Evolutionary conservation across 2,113 vertebrate genomes (phyloP).

Genomic region (Plecturocebus donacophilus): DNA sequence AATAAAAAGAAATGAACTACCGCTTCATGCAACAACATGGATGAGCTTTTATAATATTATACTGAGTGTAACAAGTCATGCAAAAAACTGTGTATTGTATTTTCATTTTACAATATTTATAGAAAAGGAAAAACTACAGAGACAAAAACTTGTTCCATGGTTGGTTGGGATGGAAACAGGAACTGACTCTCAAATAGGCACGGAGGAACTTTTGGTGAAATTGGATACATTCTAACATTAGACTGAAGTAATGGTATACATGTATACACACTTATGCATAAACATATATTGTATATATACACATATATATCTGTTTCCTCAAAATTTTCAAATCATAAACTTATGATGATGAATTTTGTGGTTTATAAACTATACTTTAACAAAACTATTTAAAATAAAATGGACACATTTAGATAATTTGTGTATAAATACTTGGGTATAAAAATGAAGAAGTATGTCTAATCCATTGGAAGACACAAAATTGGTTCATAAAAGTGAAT

Average conservation of each 20-base stretch:
- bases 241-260: background rate
- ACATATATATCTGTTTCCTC: background rate
- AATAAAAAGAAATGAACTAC: background rate
- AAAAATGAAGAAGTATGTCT: background rate
- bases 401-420: background rate
- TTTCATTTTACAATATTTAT: background rate
- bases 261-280: fast-evolving
- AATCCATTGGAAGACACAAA: background rate
- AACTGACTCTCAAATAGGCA: background rate
- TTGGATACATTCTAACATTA: background rate
- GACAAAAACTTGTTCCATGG: background rate
- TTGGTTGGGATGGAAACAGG: background rate
- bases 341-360: background rate
- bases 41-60: background rate
- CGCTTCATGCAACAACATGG: background rate
- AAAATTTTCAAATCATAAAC: background rate
- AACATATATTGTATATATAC: background rate
- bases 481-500: background rate
- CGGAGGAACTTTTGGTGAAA: background rate
- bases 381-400: background rate
- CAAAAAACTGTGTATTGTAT: background rate
- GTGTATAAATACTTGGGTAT: background rate
- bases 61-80: background rate
- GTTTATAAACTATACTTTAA: background rate
- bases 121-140: background rate